Evolutionary conservation across 2,888 invertebrate species (phyloP), one percentile per base, ranked within the genome.

Genomic region (Epinotia demarniana): DNA sequence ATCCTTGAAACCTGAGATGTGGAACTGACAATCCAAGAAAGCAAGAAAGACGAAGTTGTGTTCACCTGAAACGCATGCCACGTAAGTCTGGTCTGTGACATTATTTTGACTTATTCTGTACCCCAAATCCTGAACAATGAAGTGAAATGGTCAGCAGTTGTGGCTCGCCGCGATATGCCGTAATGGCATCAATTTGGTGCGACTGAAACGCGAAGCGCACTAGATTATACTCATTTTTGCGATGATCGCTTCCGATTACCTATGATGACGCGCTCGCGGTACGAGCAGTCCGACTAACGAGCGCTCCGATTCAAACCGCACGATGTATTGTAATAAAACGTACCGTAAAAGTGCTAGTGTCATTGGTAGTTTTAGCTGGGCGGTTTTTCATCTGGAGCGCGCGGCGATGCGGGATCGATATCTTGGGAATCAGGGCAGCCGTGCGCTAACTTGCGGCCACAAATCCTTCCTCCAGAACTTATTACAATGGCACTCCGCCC

Each of bases 161-260:
- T 79, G 86, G 87, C 85, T 79, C 81, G 85, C 90, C 89, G 79
- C 90, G 86, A 84, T 86, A 88, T 88, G 88, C 79, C 80, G 79
- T 92, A 92, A 92, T 91, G 87, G 84, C 85, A 79, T 88, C 88
- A 89, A 92, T 92, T 92, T 90, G 87, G 88, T 84, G 81, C 84
- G 86, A 86, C 85, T 90, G 89, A 91, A 90, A 90, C 87, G 86
- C 85, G 87, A 84, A 85, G 86, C 88, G 83, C 84, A 84, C 87
- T 88, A 89, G 92, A 93, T 92, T 90, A 91, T 89, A 87, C 89
- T 89, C 90, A 90, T 91, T 90, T 90, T 86, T 88, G 89, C 89
- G 91, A 89, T 90, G 91, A 92, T 91, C 90, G 89, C 84, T 92
- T 92, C 92, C 92, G 92, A 91, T 92, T 92, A 91, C 89, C 87